Evolutionary conservation across 2,888 invertebrate species (phyloP), one percentile per base, ranked within the genome.

Genomic region (Homarus gammarus): DNA sequence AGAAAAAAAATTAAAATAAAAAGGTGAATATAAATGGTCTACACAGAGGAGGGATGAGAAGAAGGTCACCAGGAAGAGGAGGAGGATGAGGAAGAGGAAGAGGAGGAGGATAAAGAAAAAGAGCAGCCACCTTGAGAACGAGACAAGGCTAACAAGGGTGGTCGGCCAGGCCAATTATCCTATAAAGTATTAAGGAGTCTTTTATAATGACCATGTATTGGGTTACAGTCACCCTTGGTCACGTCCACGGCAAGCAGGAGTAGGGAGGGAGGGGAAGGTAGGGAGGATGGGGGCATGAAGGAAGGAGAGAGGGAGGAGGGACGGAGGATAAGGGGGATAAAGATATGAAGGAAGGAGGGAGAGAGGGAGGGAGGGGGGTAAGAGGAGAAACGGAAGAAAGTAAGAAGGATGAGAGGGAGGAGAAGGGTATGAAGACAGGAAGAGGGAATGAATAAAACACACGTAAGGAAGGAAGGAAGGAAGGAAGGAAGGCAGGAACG

Each of bases 171-270:
- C 3, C 79, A 79, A 79, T 79, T 79, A 79, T 79, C 79, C 61
- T 79, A 79, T 79, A 56, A 79, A 79, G 79, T 79, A 79, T 79
- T 79, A 79, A 61, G 38, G 61, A 79, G 61, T 36, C 79, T 79
- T 79, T 79, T 56, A 79, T 79, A 56, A 31, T 12, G 79, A 36
- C 51, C 22, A 61, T 36, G 10, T 79, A 79, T 79, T 79, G 61
- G 61, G 79, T 79, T 79, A 61, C 79, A 38, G 15, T 5, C 22
- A 18, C 38, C 18, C 6, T 10, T 36, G 38, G 72, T 72, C 38
- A 40, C 38, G 36, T 12, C 22, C 8, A 3, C n/a, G 64, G 64
- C 22, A 12, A 44, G 15, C 40, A 36, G 33, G 31, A 27, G 75
- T 15, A 1, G 12, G 6, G 22, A 75, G n/a, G 40, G 75, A 12